phyloP scores from a whole-genome alignment of 1,140 invertebrate species.

The Helicorthomorpha holstii region DNA sequence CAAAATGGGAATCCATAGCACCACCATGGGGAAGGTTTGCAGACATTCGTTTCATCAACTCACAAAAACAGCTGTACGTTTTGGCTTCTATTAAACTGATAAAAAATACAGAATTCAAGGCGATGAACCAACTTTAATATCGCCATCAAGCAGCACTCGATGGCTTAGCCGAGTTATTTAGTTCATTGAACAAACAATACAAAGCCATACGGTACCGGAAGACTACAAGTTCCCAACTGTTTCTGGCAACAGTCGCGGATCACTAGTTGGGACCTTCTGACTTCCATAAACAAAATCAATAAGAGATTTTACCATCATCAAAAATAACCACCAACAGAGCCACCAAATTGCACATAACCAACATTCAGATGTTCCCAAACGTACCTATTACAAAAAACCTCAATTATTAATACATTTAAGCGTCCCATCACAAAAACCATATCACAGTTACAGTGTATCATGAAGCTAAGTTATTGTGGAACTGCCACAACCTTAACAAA shows the following conservation, averaged over 20 bases:
- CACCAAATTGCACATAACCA: slow-evolving; percentile 82
- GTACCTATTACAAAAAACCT: slow-evolving; percentile 45
- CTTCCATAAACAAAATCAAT: background rate
- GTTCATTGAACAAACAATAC: no score
- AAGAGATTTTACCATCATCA: slow-evolving; percentile 44
- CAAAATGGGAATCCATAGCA: slow-evolving; percentile 87
- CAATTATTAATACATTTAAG: no score
- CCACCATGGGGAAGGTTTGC: slow-evolving; percentile 84
- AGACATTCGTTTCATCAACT: slow-evolving; percentile 73
- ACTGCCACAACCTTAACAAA: no score
- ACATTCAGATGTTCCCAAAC: slow-evolving; percentile 86
- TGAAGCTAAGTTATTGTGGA: no score
- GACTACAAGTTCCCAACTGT: background rate
- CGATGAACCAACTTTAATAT: no score
- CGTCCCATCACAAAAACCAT: no score
- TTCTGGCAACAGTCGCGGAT: no score
- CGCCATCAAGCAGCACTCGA: no score
- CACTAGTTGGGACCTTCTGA: no score
- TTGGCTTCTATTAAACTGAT: slow-evolving; percentile 43
- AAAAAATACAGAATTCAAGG: no score
- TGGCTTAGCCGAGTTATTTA: no score
- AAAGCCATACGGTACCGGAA: background rate
- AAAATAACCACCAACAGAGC: slow-evolving; percentile 82
- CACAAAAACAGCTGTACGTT: slow-evolving; percentile 81
- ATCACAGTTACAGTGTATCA: no score